Conservation (phyloP, 2,113 vertebrate genomes). For the Pholis gunnellus region DNA sequence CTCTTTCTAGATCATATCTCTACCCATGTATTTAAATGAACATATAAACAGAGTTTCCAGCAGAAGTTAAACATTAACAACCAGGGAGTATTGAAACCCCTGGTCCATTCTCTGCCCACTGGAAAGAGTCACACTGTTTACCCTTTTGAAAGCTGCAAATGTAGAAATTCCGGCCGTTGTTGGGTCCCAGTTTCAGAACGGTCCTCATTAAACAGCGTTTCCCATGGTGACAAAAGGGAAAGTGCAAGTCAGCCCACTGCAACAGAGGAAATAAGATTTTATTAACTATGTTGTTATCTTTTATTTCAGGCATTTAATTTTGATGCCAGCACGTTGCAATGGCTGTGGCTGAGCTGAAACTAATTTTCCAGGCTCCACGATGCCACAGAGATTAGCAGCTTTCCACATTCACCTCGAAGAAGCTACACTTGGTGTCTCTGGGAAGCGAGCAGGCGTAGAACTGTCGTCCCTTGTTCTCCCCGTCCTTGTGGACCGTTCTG, state of each 20-base stretch:
- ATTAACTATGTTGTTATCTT: slow-evolving; percentile 3
- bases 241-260: slow-evolving; percentile 94
- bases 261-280: slow-evolving; percentile 43
- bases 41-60: not conserved
- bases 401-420: slow-evolving; percentile 88
- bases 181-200: slow-evolving; percentile 93
- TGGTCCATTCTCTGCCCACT: slow-evolving; percentile 87
- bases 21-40: not conserved
- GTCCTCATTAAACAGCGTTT: slow-evolving; percentile 90
- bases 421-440: slow-evolving; percentile 85
- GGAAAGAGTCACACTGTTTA: slow-evolving; percentile 93
- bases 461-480: slow-evolving; percentile 91
- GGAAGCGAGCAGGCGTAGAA: slow-evolving; percentile 93
- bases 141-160: slow-evolving; percentile 86
- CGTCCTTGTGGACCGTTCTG: slow-evolving; percentile 89
- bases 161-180: slow-evolving; percentile 93
- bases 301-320: not conserved
- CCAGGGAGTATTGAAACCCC: slow-evolving; percentile 77
- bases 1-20: not conserved
- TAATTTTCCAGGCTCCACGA: not conserved
- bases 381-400: not conserved
- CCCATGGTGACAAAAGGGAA: slow-evolving; percentile 91
- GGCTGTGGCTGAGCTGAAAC: not conserved
- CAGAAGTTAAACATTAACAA: slow-evolving; percentile 44
- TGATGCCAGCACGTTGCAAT: not conserved